Conservation (phyloP, 1,140 invertebrate species). For the Gonioctena quinquepunctata region DNA sequence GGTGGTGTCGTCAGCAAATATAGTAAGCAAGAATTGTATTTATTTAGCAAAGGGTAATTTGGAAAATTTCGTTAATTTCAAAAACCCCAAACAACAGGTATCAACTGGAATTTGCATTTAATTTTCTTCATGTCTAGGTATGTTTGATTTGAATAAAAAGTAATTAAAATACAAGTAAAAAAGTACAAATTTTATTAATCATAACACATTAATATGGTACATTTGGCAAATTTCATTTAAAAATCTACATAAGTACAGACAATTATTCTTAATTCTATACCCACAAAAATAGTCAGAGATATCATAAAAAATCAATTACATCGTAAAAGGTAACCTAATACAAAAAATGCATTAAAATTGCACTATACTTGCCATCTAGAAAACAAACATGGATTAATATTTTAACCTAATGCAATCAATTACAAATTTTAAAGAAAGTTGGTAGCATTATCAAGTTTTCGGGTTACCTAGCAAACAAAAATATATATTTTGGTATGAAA, state of each 20-base stretch:
- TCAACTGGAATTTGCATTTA: too few species aligned
- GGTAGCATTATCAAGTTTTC: constrained; percentile 23
- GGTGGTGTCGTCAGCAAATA: too few species aligned
- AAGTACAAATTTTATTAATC: constrained; percentile 40
- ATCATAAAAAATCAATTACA: constrained; percentile 40
- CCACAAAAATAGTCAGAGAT: constrained; percentile 38
- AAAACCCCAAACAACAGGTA: too few species aligned
- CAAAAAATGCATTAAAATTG: constrained; percentile 28
- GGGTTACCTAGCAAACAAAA: constrained; percentile 1
- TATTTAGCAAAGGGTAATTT: too few species aligned
- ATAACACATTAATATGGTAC: constrained; percentile 27
- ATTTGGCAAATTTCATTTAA: constrained; percentile 33
- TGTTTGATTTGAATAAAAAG: too few species aligned
- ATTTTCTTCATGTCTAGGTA: too few species aligned
- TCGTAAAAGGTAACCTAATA: constrained; percentile 32
- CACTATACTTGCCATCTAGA: constrained; percentile 12
- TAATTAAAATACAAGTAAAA: too few species aligned
- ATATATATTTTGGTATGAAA: constrained; percentile 17
- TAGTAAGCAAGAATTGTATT: too few species aligned
- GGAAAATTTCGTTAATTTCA: too few species aligned
- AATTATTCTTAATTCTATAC: constrained; percentile 35
- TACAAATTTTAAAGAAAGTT: constrained; percentile 11
- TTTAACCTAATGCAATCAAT: background rate
- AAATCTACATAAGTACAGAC: constrained; percentile 33
- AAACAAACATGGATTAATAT: constrained; percentile 11